phyloP scores from a whole-genome alignment of 2,888 invertebrate species.

The Aphodius granarius region DNA sequence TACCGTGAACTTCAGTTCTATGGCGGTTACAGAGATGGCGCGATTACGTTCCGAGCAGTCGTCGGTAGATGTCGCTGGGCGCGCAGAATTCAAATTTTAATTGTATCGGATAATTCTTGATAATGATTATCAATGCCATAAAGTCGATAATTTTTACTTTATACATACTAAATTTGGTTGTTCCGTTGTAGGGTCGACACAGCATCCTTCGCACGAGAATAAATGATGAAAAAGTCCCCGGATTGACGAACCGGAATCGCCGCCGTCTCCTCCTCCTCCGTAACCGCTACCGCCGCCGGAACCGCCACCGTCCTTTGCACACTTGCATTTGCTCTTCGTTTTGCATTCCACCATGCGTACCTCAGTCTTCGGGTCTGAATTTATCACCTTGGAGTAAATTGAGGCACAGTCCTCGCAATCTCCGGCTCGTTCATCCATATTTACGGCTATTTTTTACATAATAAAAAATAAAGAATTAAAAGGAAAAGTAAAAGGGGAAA shows the following conservation, averaged over 20 bases:
- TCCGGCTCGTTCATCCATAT: not conserved
- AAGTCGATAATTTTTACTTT: too few species aligned
- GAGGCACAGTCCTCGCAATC: not conserved
- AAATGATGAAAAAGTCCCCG: not conserved
- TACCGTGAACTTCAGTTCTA: too few species aligned
- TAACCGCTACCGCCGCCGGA: not conserved
- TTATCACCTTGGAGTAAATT: conserved; percentile 29
- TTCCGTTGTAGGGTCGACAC: conserved; percentile 14
- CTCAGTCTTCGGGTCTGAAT: conserved; percentile 39
- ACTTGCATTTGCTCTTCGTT: conserved; percentile 16
- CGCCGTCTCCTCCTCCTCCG: not conserved
- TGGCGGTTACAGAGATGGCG: too few species aligned
- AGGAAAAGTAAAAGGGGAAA: not conserved
- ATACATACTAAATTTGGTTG: conserved; percentile 21
- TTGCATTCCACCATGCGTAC: conserved; percentile 43
- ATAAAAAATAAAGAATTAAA: not conserved
- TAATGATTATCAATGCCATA: too few species aligned
- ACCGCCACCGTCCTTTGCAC: conserved; percentile 12
- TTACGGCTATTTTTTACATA: not conserved
- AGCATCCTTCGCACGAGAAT: conserved; percentile 11
- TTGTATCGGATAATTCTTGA: too few species aligned
- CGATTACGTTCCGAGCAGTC: too few species aligned
- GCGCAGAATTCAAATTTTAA: too few species aligned
- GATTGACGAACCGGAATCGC: not conserved
- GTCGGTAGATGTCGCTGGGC: too few species aligned